Evolutionary conservation across 2,113 vertebrate genomes (phyloP).

Genomic region (Felis chaus): DNA sequence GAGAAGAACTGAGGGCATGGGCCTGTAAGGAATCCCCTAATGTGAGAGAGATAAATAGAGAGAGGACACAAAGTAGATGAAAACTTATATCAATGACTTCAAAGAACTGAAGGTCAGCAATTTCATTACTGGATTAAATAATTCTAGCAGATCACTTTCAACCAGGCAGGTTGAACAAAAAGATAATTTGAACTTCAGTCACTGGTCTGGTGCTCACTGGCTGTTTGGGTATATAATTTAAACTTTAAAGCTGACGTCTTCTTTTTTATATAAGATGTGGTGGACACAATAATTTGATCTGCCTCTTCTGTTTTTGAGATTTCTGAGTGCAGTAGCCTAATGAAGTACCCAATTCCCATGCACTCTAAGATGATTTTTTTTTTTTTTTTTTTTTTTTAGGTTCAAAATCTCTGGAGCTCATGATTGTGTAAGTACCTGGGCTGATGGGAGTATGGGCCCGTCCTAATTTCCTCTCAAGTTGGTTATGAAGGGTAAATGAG

Average conservation of each 20-base stretch:
- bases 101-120: neutral
- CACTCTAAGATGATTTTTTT: neutral
- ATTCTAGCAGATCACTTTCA: slow-evolving; percentile 7
- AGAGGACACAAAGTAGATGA: neutral
- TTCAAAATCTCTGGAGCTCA: neutral
- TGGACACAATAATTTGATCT: neutral
- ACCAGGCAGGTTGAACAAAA: neutral
- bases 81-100: neutral
- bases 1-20: neutral
- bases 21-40: neutral
- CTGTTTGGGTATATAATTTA: neutral
- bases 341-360: neutral
- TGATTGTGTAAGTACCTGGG: neutral
- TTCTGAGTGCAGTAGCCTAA: neutral
- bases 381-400: neutral
- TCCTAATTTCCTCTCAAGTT: neutral
- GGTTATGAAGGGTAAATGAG: neutral
- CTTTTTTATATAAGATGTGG: neutral
- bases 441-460: neutral
- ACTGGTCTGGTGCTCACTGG: neutral
- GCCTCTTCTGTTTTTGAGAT: neutral
- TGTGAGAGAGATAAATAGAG: neutral
- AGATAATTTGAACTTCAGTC: neutral
- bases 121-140: neutral
- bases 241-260: neutral